phyloP scores from a whole-genome alignment of 2,888 invertebrate species.

The Amblyteles armatorius region DNA sequence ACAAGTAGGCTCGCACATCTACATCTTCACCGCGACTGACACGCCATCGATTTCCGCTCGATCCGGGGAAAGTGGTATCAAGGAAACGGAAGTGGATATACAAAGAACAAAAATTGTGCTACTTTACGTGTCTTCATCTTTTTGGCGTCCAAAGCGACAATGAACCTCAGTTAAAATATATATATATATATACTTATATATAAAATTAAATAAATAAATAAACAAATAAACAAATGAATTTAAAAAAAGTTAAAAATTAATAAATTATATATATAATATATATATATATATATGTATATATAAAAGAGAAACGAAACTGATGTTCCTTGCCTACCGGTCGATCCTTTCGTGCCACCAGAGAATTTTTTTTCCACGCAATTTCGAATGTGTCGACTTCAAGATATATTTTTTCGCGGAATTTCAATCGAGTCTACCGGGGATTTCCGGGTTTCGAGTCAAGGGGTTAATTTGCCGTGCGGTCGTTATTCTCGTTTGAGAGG shows the following conservation, averaged over 20 bases:
- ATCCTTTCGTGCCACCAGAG: background rate
- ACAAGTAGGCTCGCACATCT: background rate
- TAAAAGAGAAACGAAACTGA: background rate
- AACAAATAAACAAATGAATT: too few relatives aligned
- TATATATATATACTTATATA: too few relatives aligned
- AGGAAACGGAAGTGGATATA: constrained; percentile 27
- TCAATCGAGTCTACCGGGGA: constrained; percentile 20
- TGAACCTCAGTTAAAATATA: too few relatives aligned
- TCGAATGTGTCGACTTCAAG: background rate
- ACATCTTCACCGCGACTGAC: background rate
- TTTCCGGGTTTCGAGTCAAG: constrained; percentile 13
- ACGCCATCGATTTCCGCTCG: constrained; percentile 51
- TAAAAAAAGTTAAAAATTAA: too few relatives aligned
- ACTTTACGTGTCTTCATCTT: background rate
- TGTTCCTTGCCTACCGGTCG: background rate
- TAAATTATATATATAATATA: too few relatives aligned
- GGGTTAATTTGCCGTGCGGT: constrained; percentile 59
- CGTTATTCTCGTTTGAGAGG: constrained; percentile 61
- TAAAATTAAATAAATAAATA: too few relatives aligned
- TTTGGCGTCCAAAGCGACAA: background rate
- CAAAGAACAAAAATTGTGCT: background rate
- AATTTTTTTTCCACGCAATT: background rate
- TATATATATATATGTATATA: background rate
- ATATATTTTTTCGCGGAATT: background rate
- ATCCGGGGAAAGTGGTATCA: background rate